Evolutionary conservation across 2,113 vertebrate genomes (phyloP), one percentile per base, ranked within the genome.

Genomic region (Vombatus ursinus): DNA sequence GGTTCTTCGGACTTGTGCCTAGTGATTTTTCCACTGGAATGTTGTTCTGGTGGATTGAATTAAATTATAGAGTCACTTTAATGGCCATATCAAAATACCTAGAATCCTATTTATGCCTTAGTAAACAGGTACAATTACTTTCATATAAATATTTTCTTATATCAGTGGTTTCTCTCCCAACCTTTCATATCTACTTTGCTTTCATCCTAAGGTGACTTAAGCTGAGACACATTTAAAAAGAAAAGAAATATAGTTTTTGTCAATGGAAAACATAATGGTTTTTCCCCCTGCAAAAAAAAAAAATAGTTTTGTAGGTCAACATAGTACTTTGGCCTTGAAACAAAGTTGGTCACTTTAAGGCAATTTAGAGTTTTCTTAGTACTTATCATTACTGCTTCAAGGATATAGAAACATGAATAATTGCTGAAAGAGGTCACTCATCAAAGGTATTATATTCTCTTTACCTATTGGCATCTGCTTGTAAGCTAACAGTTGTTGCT

Each of bases 231-330:
- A 7, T 26, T 12, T 50, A 31, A 48, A 90, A 44, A 91, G 52
- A 89, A 91, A 89, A 23, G 89, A 90, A 93, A 48, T 91, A 89
- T 24, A 93, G 48, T 51, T 48, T 89, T 8, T 52, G n/a, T 37
- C 68, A 52, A 11, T 16, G 50, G 31, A 48, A 49, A 68, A 19
- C 44, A 37, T 84, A 28, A 44, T 91, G n/a, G 50, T 50, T 57
- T 92, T 92, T 68, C 48, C 52, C 52, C 4, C 37, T 90, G 50
- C 89, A 90, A 92, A 89, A 93, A 89, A 28, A 50, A 94, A 49
- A 49, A 49, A 49, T 91, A 50, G 0, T 26, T 14, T 24, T 93
- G 22, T 84, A 92, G 90, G 6, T 92, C 92, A 52, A 47, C 16
- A 11, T 84, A 90, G 48, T 9, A 53, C 5, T 61, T 89, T 50